phyloP scores from a whole-genome alignment of 2,888 invertebrate genomes.

The Acleris laterana region DNA sequence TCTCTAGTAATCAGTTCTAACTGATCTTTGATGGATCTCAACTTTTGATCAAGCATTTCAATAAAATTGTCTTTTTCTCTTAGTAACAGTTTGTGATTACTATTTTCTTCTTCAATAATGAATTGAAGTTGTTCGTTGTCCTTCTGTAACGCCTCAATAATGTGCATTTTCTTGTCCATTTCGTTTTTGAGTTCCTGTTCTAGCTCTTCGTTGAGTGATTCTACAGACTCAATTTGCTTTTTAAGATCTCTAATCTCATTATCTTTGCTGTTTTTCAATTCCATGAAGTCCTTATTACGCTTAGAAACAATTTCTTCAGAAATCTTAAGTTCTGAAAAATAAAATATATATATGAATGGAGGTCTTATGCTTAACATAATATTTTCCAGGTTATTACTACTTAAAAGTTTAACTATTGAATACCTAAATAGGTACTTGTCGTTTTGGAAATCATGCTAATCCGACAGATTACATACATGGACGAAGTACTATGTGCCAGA shows the following conservation, averaged over 20 bases:
- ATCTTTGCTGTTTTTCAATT: slow-evolving; percentile 44
- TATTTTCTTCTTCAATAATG: slow-evolving; percentile 57
- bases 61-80: slow-evolving; percentile 59
- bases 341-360: neutral
- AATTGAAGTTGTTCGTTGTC: slow-evolving; percentile 60
- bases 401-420: too few relatives aligned
- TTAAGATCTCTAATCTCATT: slow-evolving; percentile 45
- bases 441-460: too few relatives aligned
- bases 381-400: too few relatives aligned
- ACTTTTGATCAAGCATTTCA: slow-evolving; percentile 52
- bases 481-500: too few relatives aligned
- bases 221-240: slow-evolving; percentile 44
- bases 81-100: slow-evolving; percentile 52
- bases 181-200: slow-evolving; percentile 50
- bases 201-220: slow-evolving; percentile 44
- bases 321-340: slow-evolving; percentile 49
- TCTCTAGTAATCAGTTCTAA: slow-evolving; percentile 50
- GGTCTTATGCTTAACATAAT: too few relatives aligned
- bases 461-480: too few relatives aligned
- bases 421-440: too few relatives aligned
- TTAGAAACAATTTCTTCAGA: slow-evolving; percentile 44
- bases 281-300: slow-evolving; percentile 40
- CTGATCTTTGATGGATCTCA: slow-evolving; percentile 46
- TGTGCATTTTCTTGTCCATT: slow-evolving; percentile 46
- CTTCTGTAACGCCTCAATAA: slow-evolving; percentile 50